A percentile compares a stretch with the other conserved stretches of the same genome.
Evolutionary conservation across 1,140 invertebrate species (phyloP).

Genomic region (Zophobas morio): DNA sequence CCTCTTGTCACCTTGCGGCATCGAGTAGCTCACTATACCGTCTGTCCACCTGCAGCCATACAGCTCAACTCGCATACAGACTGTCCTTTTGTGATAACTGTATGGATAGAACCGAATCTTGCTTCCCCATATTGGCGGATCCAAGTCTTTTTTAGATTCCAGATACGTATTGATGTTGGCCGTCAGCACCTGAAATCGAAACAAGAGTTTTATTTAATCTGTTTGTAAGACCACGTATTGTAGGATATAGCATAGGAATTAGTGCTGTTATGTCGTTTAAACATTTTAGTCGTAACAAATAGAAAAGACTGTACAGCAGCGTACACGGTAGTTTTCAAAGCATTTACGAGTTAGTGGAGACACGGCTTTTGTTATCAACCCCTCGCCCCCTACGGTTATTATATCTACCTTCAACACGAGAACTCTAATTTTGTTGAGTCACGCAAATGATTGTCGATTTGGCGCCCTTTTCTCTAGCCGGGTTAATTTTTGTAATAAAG

Average conservation of each 20-base stretch:
- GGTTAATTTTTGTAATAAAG: constrained; percentile 6
- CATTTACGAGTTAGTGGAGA: constrained; percentile 26
- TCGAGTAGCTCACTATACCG: constrained; percentile 84
- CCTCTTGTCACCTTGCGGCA: constrained; percentile 85
- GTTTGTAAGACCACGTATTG: not conserved
- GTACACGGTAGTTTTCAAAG: constrained; percentile 15
- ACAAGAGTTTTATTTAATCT: not conserved
- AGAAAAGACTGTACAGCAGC: constrained; percentile 5
- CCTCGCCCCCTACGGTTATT: constrained; percentile 39
- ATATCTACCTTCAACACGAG: constrained; percentile 33
- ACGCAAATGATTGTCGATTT: constrained; percentile 51
- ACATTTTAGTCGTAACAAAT: not conserved
- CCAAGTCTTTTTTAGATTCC: constrained; percentile 79
- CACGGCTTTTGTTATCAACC: constrained; percentile 47
- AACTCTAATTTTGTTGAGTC: constrained; percentile 52
- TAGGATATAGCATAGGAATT: not conserved
- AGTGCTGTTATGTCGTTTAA: too few species aligned
- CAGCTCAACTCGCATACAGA: constrained; percentile 86
- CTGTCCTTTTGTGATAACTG: constrained; percentile 80
- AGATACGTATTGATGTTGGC: constrained; percentile 91
- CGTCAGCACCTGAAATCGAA: constrained; percentile 76
- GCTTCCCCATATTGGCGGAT: constrained; percentile 81
- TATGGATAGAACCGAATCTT: constrained; percentile 83
- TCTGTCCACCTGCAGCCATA: constrained; percentile 83
- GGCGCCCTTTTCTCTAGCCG: constrained; percentile 46